Evolutionary conservation across 2,113 vertebrate species (phyloP).

Genomic region (Dromaius novaehollandiae): DNA sequence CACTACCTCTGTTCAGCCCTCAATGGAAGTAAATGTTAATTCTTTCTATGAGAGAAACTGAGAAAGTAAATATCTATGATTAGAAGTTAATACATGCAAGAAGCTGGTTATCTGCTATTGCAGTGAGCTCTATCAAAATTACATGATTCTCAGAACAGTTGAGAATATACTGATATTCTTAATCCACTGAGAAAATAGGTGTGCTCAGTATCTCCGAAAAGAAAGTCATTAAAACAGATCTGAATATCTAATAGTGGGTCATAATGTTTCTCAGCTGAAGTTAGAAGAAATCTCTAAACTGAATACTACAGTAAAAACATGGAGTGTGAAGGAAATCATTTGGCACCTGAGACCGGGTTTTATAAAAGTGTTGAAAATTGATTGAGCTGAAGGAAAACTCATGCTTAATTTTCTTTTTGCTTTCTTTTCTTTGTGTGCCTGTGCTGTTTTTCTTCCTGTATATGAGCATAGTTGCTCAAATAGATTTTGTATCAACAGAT

Average conservation of each 20-base stretch:
- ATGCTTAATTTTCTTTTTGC: not conserved
- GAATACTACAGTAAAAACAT: not conserved
- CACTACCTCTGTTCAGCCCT: not conserved
- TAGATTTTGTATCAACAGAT: not conserved
- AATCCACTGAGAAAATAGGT: not conserved
- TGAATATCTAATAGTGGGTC: not conserved
- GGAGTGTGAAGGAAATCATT: not conserved
- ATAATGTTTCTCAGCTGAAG: not conserved
- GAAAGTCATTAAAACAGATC: slow-evolving; percentile 18
- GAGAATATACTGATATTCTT: not conserved
- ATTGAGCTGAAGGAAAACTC: not conserved
- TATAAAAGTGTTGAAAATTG: not conserved
- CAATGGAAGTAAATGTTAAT: not conserved
- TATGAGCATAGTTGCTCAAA: not conserved
- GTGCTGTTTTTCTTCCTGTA: not conserved
- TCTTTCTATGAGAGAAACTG: not conserved
- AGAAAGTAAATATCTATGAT: not conserved
- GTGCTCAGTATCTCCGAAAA: not conserved
- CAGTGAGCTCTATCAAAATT: not conserved
- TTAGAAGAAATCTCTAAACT: not conserved
- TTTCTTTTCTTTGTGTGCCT: not conserved
- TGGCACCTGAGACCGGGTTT: not conserved
- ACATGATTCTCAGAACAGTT: not conserved
- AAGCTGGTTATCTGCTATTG: not conserved
- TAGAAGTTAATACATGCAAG: not conserved